Base-by-base conservation (phyloP, 2,797 vertebrate species). In the Muraenolepis orangiensis region DNA sequence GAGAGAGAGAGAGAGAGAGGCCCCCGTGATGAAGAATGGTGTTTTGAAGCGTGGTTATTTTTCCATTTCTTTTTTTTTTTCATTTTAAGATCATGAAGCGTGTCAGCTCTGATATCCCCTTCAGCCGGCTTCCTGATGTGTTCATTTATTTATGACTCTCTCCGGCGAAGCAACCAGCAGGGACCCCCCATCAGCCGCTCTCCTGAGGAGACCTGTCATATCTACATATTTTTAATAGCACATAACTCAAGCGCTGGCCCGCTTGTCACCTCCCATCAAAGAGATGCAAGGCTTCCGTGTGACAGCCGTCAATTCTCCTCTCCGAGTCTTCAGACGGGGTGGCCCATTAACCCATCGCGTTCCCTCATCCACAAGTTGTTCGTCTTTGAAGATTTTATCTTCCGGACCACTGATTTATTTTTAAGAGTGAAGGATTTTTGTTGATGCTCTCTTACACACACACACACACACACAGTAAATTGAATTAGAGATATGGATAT, bases 151-250 rank as follows among this genome's bases (percentile, higher is more conserved):
- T 90, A 93, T 92, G 87, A 84, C 57, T 85, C n/a, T 64, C 57
- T n/a, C 81, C 71, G 84, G 81, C 81, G 74, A 79, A 85, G 87
- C 80, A 88, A 90, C 86, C 90, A 81, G 78, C 82, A 76, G 88
- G 91, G 90, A 86, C 80, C 88, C 87, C 81, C 73, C 84, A 84
- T 90, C 87, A 85, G 80, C 76, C 71, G 72, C 76, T 81, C 91
- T 90, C 90, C 12, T 16, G 91, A 91, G 92, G 78, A 87, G 73
- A 36, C 79, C 88, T 92, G 91, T 93, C 93, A 93, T 86, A 92
- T 93, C 91, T 91, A 87, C 90, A 92, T 92, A 91, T 91, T 91
- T 91, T 91, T 92, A 92, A 92, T 90, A 87, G 87, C 88, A 88
- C 88, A 87, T 90, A 93, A 92, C 87, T 90, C 91, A 90, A 83